A percentile compares a stretch with the other conserved stretches of the same genome.
Conservation (phyloP, 2,113 vertebrate species). For the Vireo altiloquus region DNA sequence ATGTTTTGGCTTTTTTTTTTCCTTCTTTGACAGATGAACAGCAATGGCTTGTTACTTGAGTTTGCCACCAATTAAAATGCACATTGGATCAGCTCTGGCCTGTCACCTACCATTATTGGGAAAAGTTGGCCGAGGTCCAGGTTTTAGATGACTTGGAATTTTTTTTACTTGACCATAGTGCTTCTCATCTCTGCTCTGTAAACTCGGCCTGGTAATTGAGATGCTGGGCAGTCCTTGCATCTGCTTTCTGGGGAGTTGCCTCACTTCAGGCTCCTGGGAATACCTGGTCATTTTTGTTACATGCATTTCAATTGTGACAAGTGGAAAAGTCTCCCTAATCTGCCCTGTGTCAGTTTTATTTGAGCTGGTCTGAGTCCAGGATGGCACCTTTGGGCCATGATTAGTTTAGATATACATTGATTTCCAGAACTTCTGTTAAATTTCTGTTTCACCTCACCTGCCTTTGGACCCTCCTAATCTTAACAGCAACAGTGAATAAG, state of each 20-base stretch:
- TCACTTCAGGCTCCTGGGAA: background rate
- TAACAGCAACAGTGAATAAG: background rate
- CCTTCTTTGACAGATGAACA: conserved; percentile 49
- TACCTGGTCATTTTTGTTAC: background rate
- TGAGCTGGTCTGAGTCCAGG: background rate
- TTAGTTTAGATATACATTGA: background rate
- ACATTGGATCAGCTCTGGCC: conserved; percentile 48
- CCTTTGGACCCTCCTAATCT: background rate
- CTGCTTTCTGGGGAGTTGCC: background rate
- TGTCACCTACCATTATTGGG: conserved; percentile 59
- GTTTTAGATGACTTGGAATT: background rate
- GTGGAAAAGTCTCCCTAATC: background rate
- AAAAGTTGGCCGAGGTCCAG: conserved; percentile 34
- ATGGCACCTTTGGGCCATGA: background rate
- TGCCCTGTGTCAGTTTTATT: background rate
- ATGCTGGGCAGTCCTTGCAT: background rate
- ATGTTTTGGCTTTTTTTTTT: background rate
- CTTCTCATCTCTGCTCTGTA: background rate
- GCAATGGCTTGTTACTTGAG: conserved; percentile 45
- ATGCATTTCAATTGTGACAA: background rate
- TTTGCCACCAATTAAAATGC: conserved; percentile 61
- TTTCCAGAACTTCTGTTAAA: background rate
- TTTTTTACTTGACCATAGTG: background rate
- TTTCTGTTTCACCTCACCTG: background rate
- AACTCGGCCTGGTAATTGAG: background rate